Evolutionary conservation across 2,888 invertebrate species (phyloP).

Genomic region (Phasia obesa): DNA sequence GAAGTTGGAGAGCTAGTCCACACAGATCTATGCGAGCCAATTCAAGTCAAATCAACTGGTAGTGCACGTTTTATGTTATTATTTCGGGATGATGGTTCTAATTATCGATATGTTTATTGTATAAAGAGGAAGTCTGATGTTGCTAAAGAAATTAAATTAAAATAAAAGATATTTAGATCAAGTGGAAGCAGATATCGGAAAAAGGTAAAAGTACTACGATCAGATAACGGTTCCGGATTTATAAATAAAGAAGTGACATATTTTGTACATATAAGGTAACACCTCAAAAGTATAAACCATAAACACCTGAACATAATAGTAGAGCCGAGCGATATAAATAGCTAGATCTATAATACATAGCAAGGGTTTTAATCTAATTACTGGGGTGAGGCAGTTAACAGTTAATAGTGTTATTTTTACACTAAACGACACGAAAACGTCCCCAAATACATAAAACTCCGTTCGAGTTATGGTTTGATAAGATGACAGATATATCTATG

Average conservation of each 20-base stretch:
- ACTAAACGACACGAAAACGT: too few relatives aligned
- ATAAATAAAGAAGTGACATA: conserved; percentile 67
- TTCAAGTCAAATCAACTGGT: conserved; percentile 69
- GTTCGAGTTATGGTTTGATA: too few relatives aligned
- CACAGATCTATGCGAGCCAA: conserved; percentile 72
- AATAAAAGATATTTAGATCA: conserved; percentile 55
- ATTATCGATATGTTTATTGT: conserved; percentile 58
- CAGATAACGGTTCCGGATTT: conserved; percentile 76
- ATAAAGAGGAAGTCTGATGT: conserved; percentile 66
- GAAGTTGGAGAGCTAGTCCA: too few relatives aligned
- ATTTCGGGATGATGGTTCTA: conserved; percentile 70
- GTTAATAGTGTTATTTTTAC: neutral
- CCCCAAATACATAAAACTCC: conserved; percentile 62
- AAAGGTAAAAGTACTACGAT: conserved; percentile 71
- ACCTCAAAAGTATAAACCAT: conserved; percentile 72
- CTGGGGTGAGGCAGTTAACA: too few relatives aligned
- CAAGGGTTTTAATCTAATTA: conserved; percentile 39
- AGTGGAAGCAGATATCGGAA: conserved; percentile 72
- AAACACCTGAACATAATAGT: conserved; percentile 75
- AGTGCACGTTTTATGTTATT: conserved; percentile 70
- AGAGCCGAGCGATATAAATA: too few relatives aligned
- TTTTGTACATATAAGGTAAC: too few relatives aligned
- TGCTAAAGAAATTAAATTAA: conserved; percentile 19
- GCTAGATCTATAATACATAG: too few relatives aligned
- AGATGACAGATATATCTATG: too few relatives aligned